A percentile compares a stretch with the other conserved stretches of the same genome.
Evolutionary conservation across 2,888 invertebrate genomes (phyloP).

Genomic region (Apamea monoglypha): DNA sequence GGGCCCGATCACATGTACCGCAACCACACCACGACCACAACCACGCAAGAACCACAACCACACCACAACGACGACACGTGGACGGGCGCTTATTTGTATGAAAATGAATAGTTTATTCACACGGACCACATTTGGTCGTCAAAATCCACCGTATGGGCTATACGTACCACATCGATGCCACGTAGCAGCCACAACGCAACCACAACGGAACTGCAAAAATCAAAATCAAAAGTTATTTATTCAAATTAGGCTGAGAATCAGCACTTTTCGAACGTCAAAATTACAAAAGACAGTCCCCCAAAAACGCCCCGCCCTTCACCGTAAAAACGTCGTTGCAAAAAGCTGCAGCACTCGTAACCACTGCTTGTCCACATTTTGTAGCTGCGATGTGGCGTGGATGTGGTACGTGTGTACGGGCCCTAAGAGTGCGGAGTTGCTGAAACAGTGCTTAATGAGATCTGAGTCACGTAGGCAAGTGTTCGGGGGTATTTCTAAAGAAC

Average conservation of each 20-base stretch:
- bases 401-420: background rate
- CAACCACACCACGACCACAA: background rate
- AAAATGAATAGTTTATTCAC: background rate
- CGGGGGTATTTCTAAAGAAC: background rate
- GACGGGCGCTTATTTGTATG: background rate
- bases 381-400: background rate
- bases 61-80: background rate
- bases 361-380: background rate
- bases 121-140: no score
- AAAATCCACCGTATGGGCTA: no score
- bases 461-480: background rate
- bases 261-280: no score
- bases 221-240: no score
- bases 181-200: background rate
- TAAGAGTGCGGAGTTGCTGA: background rate
- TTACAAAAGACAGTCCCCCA: no score
- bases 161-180: background rate
- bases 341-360: background rate
- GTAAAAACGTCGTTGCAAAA: background rate
- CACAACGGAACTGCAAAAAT: background rate
- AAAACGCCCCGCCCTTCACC: no score
- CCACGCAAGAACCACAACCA: background rate
- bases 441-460: background rate
- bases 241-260: no score
- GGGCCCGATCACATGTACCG: background rate